A percentile compares a stretch with the other conserved stretches of the same genome.
phyloP scores from a whole-genome alignment of 2,888 invertebrate species.

The Pyralis farinalis region DNA sequence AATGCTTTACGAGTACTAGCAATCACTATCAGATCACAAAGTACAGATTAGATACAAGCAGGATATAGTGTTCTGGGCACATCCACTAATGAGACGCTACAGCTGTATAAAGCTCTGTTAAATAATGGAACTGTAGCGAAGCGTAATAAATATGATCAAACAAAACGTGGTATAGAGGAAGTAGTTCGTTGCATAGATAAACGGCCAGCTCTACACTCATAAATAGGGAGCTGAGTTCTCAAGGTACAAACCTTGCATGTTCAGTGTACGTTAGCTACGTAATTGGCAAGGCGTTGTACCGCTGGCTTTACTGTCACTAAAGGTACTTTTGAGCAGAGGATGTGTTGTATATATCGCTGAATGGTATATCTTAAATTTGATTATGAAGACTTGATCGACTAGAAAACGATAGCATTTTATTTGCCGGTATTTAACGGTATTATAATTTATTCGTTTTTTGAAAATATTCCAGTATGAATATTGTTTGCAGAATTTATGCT shows the following conservation, averaged over 20 bases:
- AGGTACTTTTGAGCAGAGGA: slow-evolving; percentile 28
- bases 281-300: slow-evolving; percentile 62
- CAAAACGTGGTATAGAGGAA: slow-evolving; percentile 66
- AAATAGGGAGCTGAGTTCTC: slow-evolving; percentile 53
- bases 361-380: no score
- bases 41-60: slow-evolving; percentile 38
- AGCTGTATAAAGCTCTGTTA: slow-evolving; percentile 46
- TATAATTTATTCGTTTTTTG: no score
- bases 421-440: no score
- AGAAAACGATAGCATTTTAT: no score
- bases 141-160: slow-evolving; percentile 69
- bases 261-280: slow-evolving; percentile 59
- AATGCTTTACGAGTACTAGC: slow-evolving; percentile 13
- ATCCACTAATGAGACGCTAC: slow-evolving; percentile 62
- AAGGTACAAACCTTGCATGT: slow-evolving; percentile 57
- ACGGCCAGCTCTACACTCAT: slow-evolving; percentile 48
- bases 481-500: no score
- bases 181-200: slow-evolving; percentile 69
- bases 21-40: slow-evolving; percentile 40
- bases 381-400: no score
- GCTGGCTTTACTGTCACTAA: slow-evolving; percentile 46
- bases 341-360: no score
- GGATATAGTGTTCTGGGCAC: slow-evolving; percentile 46
- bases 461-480: no score
- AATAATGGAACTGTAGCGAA: slow-evolving; percentile 53